Percentiles rank a stretch among this genome's conserved stretches.
Conservation (phyloP, 2,113 vertebrate species). For the Pagrus major region DNA sequence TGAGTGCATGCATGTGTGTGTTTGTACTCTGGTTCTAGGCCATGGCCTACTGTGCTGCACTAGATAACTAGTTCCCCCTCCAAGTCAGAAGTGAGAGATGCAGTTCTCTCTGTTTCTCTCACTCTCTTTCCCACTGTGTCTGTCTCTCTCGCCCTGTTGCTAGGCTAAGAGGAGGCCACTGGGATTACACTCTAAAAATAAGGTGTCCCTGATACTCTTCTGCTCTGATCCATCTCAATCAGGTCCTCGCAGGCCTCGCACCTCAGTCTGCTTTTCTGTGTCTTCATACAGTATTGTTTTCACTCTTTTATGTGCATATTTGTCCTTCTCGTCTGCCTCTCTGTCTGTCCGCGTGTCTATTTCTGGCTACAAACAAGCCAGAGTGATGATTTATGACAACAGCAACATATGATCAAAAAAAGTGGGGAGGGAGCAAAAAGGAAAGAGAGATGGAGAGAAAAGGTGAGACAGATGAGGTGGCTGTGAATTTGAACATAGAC, state of each 20-base stretch:
- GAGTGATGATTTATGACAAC: not conserved
- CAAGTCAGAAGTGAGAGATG: slow-evolving; percentile 71
- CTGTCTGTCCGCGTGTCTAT: slow-evolving; percentile 17
- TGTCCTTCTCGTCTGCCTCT: not conserved
- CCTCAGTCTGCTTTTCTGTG: slow-evolving; percentile 17
- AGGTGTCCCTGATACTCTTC: slow-evolving; percentile 85
- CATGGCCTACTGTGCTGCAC: slow-evolving; percentile 69
- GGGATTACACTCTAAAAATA: slow-evolving; percentile 88
- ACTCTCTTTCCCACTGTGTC: slow-evolving; percentile 49
- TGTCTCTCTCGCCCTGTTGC: slow-evolving; percentile 79
- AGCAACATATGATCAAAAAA: slow-evolving; percentile 15
- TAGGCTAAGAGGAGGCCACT: slow-evolving; percentile 78
- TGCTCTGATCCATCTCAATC: slow-evolving; percentile 76
- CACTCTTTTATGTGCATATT: not conserved
- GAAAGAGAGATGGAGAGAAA: slow-evolving; percentile 2
- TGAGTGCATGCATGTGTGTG: slow-evolving; percentile 7
- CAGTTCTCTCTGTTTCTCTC: slow-evolving; percentile 55
- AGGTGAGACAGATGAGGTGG: slow-evolving; percentile 9
- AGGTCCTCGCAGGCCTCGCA: slow-evolving; percentile 42
- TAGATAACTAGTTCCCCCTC: slow-evolving; percentile 71
- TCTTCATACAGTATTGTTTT: slow-evolving; percentile 1
- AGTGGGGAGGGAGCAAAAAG: not conserved
- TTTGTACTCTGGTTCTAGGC: slow-evolving; percentile 65
- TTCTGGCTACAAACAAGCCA: slow-evolving; percentile 16
- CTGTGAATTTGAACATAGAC: slow-evolving; percentile 3